These are phyloP conservation scores for Dallia pectoralis DNA, from an alignment of 2,797 vertebrate genomes.

Conservation along the genomic window DNA sequence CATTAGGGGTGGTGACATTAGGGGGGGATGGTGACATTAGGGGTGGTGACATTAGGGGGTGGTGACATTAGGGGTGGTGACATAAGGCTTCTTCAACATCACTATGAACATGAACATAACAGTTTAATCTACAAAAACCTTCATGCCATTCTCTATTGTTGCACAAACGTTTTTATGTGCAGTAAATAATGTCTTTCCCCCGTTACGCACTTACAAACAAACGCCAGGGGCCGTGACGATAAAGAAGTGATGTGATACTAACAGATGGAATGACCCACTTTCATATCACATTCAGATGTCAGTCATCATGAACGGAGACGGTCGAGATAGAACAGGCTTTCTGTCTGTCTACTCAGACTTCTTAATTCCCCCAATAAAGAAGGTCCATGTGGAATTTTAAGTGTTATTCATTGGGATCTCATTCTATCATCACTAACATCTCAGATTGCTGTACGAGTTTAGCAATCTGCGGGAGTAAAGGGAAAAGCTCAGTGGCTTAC, in stretches of 20 bases:
- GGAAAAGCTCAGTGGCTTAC: constrained; percentile 57
- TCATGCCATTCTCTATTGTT: too few relatives aligned
- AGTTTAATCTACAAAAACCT: too few relatives aligned
- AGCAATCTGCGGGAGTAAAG: constrained; percentile 50
- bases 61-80: too few relatives aligned
- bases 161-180: too few relatives aligned
- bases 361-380: constrained; percentile 23
- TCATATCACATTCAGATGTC: not conserved
- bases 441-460: constrained; percentile 52
- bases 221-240: too few relatives aligned
- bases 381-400: constrained; percentile 24
- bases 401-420: constrained; percentile 26
- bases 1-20: not conserved
- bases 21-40: not conserved
- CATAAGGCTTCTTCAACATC: too few relatives aligned
- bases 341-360: constrained; percentile 13
- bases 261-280: not conserved
- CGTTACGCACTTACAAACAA: too few relatives aligned
- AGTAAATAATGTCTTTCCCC: too few relatives aligned
- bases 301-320: not conserved
- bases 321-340: not conserved
- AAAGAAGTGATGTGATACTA: not conserved
- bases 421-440: constrained; percentile 18
- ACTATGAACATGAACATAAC: too few relatives aligned
- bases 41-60: too few relatives aligned